Evolutionary conservation across 2,888 invertebrate species (phyloP).

Genomic region (Oasisia sp.): DNA sequence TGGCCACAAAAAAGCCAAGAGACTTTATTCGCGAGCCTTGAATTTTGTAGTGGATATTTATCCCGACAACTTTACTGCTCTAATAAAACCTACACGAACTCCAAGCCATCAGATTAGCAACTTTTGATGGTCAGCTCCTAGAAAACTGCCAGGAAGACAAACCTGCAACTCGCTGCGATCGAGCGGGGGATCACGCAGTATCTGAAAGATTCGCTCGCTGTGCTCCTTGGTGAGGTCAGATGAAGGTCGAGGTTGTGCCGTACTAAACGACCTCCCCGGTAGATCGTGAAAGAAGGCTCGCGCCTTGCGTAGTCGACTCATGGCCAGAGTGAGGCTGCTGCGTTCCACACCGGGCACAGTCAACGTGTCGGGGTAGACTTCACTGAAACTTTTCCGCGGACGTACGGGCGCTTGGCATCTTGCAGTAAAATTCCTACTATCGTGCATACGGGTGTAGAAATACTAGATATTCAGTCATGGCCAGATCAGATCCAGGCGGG

Average conservation of each 20-base stretch:
- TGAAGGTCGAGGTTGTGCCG: constrained; percentile 30
- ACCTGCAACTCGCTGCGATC: constrained; percentile 38
- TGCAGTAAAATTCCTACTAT: neutral
- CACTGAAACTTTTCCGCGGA: neutral
- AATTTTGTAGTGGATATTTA: too few relatives aligned
- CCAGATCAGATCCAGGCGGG: neutral
- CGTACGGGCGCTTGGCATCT: neutral
- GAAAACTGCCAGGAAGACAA: neutral
- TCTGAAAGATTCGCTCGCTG: constrained; percentile 38
- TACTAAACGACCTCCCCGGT: constrained; percentile 36
- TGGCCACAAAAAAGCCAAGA: too few relatives aligned
- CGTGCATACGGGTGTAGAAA: neutral
- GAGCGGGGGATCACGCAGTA: constrained; percentile 32
- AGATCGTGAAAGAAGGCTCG: constrained; percentile 41
- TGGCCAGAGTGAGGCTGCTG: neutral
- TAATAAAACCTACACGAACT: too few relatives aligned
- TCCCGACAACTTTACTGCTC: too few relatives aligned
- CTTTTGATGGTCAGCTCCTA: neutral
- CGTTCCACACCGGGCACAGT: neutral
- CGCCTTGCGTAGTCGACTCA: constrained; percentile 39
- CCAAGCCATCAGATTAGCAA: too few relatives aligned
- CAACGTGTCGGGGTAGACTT: neutral
- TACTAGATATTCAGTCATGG: neutral
- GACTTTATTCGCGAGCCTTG: too few relatives aligned
- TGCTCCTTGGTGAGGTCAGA: constrained; percentile 42